These are phyloP conservation scores for Rugalucina vietnamica DNA, from an alignment of 2,888 invertebrate genomes.

Conservation along the genomic window DNA sequence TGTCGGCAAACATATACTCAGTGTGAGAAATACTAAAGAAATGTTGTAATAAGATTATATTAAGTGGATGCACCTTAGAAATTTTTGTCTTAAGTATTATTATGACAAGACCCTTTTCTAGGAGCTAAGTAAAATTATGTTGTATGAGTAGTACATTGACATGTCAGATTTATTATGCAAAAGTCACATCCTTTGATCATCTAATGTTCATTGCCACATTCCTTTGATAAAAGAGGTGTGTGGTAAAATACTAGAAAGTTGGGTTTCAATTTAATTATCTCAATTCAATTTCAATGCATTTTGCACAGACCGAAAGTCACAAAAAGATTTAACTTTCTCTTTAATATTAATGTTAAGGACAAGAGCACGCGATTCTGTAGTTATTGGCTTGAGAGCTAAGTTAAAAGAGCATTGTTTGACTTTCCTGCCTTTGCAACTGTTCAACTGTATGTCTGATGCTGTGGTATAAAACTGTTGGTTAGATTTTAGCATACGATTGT, in stretches of 20 bases:
- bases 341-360: constrained; percentile 5
- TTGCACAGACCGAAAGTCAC: constrained; percentile 20
- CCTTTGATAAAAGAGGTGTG: neutral
- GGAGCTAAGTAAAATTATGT: neutral
- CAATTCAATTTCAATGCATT: constrained; percentile 8
- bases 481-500: neutral
- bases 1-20: constrained; percentile 3
- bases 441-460: neutral
- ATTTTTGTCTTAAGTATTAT: neutral
- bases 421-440: neutral
- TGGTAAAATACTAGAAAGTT: constrained; percentile 18
- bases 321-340: neutral
- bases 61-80: constrained; percentile 13
- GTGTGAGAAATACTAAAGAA: constrained; percentile 6
- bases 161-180: neutral
- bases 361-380: neutral
- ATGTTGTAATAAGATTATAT: constrained; percentile 21
- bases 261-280: neutral
- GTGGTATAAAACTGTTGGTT: constrained; percentile 12
- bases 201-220: neutral
- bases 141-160: neutral
- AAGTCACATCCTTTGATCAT: neutral
- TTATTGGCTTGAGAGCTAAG: neutral
- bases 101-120: neutral
- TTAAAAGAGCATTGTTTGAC: constrained; percentile 10